Conservation (phyloP, 2,797 vertebrate species). For the Columba guinea region DNA sequence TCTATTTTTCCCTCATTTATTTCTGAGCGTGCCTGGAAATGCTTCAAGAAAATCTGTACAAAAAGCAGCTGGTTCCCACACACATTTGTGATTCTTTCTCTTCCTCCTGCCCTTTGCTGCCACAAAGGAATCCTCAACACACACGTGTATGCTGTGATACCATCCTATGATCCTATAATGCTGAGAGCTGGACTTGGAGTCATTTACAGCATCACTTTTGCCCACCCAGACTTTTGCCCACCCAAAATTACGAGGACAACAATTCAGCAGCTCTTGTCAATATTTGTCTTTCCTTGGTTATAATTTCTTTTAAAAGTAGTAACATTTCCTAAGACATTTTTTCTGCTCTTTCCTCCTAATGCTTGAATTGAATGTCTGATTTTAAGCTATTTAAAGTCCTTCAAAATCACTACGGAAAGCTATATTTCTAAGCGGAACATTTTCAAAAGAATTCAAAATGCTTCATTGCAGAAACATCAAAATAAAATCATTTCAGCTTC, state of each 20-base stretch:
- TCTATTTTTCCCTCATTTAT: neutral
- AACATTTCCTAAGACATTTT: neutral
- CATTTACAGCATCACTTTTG: no score
- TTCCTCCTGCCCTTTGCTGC: neutral
- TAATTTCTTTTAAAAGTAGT: neutral
- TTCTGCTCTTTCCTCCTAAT: neutral
- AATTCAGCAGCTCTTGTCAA: neutral
- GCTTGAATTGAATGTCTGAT: neutral
- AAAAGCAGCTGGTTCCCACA: neutral
- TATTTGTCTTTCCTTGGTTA: neutral
- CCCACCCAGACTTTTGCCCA: fast-evolving
- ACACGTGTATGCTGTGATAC: no score
- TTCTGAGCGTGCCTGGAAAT: neutral
- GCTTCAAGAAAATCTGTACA: neutral
- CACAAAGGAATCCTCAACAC: neutral
- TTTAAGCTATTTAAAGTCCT: neutral
- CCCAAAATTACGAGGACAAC: no score
- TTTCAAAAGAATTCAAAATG: neutral
- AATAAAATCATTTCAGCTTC: neutral
- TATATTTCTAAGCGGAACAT: neutral
- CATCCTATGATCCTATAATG: no score
- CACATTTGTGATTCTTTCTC: neutral
- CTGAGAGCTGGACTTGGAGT: no score
- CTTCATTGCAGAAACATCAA: neutral
- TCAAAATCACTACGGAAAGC: neutral